Conservation (phyloP, 2,113 vertebrate species). For the Mugil cephalus region DNA sequence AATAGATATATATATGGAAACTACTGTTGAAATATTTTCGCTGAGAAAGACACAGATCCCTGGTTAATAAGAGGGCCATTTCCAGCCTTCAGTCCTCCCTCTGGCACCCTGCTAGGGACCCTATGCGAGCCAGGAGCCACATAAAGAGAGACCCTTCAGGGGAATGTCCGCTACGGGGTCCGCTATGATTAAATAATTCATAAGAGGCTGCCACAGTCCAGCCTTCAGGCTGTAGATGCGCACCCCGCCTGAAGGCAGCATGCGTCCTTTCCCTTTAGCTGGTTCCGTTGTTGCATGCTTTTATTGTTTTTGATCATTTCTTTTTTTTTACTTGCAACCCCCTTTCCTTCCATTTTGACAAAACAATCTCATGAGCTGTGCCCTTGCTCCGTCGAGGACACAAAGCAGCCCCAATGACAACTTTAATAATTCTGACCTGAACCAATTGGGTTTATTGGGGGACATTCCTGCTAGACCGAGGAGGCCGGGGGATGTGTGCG, state of each 20-base stretch:
- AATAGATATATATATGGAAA: too few species aligned
- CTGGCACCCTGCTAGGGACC: conserved; percentile 31
- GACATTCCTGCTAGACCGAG: conserved; percentile 57
- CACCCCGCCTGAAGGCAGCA: conserved; percentile 49
- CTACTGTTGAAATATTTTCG: too few species aligned
- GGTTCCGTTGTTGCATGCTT: conserved; percentile 47
- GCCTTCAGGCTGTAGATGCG: conserved; percentile 61
- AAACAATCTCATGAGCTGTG: conserved; percentile 7
- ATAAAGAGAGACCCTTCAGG: conserved; percentile 36
- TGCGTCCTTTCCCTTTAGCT: conserved; percentile 58
- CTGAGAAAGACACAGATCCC: too few species aligned
- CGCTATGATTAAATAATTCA: conserved; percentile 74
- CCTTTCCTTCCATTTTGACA: conserved; percentile 7
- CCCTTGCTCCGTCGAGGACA: conserved; percentile 27
- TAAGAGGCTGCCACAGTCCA: conserved; percentile 43
- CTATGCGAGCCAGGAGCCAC: conserved; percentile 30
- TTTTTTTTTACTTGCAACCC: conserved; percentile 19
- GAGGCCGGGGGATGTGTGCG: conserved; percentile 28
- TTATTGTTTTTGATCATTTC: too few species aligned
- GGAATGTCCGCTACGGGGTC: conserved; percentile 42
- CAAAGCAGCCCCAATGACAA: conserved; percentile 50
- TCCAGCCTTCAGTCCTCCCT: conserved; percentile 33
- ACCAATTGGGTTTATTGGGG: conserved; percentile 67
- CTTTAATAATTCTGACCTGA: conserved; percentile 64
- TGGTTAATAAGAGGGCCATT: neutral